Conservation (phyloP, 64 coral and sea anemone species). For the Dendronephthya gigantea region DNA sequence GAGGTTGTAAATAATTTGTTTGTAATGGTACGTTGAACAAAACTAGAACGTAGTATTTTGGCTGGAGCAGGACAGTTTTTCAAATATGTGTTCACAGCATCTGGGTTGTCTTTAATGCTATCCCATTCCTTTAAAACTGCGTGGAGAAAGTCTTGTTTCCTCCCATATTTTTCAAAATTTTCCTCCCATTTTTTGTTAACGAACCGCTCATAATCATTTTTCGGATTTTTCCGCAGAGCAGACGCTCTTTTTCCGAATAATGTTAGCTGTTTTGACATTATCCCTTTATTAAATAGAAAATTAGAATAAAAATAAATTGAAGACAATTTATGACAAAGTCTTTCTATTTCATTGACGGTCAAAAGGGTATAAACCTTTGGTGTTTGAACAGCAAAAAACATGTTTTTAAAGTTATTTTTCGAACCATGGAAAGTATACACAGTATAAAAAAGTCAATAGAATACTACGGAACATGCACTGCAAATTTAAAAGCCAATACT, state of each 20-base stretch:
- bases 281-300: neutral
- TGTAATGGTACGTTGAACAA: neutral
- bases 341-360: neutral
- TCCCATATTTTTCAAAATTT: neutral
- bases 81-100: constrained; percentile 1
- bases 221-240: neutral
- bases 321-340: neutral
- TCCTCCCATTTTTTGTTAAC: constrained; percentile 9
- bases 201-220: neutral
- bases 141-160: neutral
- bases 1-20: neutral
- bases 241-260: neutral
- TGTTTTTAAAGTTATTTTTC: neutral
- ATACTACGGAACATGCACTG: neutral
- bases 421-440: neutral
- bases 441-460: constrained; percentile 1
- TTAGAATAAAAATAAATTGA: neutral
- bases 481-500: neutral
- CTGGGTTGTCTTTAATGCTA: neutral
- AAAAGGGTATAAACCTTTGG: neutral
- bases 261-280: neutral
- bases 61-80: neutral
- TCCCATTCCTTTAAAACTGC: neutral
- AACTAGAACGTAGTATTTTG: neutral
- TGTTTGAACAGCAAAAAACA: neutral